Conservation (phyloP, 1,140 invertebrate species). For the Eurosta solidaginis region DNA sequence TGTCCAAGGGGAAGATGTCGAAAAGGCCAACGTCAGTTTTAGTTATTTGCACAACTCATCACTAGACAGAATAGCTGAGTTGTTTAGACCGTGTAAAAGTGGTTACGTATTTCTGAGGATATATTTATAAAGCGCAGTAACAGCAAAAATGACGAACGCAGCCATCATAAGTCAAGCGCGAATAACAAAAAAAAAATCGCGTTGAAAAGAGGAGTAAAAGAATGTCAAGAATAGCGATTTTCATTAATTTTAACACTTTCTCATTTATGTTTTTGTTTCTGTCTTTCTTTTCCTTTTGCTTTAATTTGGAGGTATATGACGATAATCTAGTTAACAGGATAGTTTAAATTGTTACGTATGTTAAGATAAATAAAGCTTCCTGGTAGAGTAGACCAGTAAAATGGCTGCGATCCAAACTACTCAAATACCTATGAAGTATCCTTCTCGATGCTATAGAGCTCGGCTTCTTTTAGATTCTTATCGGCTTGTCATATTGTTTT, state of each 20-base stretch:
- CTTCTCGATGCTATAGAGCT: too few relatives aligned
- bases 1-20: background rate
- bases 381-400: too few relatives aligned
- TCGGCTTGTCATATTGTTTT: too few relatives aligned
- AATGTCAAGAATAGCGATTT: constrained; percentile 11
- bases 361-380: too few relatives aligned
- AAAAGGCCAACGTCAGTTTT: background rate
- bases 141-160: background rate
- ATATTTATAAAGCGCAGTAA: too few relatives aligned
- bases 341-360: too few relatives aligned
- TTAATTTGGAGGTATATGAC: too few relatives aligned
- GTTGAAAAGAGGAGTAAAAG: background rate
- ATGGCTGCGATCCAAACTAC: too few relatives aligned
- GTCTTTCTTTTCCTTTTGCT: background rate
- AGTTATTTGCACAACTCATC: background rate
- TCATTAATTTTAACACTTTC: constrained; percentile 19
- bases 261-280: background rate
- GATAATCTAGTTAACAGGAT: too few relatives aligned
- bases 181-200: background rate
- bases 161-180: constrained; percentile 19
- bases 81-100: background rate
- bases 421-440: too few relatives aligned
- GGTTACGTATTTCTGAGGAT: background rate
- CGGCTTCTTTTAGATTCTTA: too few relatives aligned
- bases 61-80: background rate